Base-by-base conservation (phyloP, 1,140 invertebrate species). In the Drosophila seguyi region DNA sequence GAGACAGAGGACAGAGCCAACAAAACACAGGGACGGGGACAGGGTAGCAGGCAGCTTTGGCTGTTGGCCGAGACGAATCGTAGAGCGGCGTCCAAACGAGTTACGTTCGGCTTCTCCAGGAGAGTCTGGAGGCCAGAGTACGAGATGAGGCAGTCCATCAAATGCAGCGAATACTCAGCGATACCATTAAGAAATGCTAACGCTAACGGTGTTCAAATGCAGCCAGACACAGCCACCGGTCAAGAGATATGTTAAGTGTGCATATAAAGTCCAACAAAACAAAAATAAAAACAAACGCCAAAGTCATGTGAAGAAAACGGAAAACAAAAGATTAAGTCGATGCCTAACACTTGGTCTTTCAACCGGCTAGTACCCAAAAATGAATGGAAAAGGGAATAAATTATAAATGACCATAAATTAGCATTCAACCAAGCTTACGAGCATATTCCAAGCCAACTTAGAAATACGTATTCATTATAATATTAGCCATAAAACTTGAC, bases 161-260 rank as follows among this genome's bases (percentile, higher is more conserved):
- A 79, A 79, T 76, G 79, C 72, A 58, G 63, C 39, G 27, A 39
- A 44, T 53, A 53, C 71, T 31, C 42, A 68, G 53, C 72, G 72
- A 79, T 82, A 80, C 75, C 76, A 77, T 87, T 73, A 69, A 79
- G 55, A 82, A 82, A 72, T 75, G 76, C 82, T 80, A 86, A 80
- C 76, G 84, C 42, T 83, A 88, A 87, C 84, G 84, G 84, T 74
- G 58, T 60, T 72, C 77, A 80, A 88, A 87, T 84, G 80, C 84
- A 88, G 68, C 58, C 62, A 67, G 60, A 84, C 75, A 79, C 71
- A 79, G 44, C 25, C 36, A 60, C 57, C 29, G 45, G 48, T 18
- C 25, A 66, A 62, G 63, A 53, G 48, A 71, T 39, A 71, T 59
- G 60, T 36, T 60, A 68, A 69, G 47, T 72, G 58, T 63, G 68